Base-by-base conservation (phyloP, 2,888 invertebrate genomes). In the Arrhopalites spinosus region DNA sequence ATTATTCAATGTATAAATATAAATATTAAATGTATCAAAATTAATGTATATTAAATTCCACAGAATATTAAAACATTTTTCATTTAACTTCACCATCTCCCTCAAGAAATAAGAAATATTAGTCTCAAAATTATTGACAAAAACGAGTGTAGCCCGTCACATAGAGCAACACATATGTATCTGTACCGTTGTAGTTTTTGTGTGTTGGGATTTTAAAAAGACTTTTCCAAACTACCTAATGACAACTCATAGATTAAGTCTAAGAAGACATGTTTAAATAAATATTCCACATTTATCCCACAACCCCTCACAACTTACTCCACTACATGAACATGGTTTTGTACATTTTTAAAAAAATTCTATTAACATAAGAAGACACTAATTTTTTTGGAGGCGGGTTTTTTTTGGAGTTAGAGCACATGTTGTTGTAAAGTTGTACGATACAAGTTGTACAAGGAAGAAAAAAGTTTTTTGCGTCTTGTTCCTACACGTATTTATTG, bases 251-350 rank as follows among this genome's bases (percentile, higher is more conserved):
- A 73, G 73, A 73, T 73, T 73, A 73, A 66, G 67, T 73, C 50
- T 67, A 73, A 73, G 53, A 67, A 73, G 73, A 67, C 73, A 73
- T 73, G 66, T 73, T 73, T 67, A 73, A 73, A 73, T 73, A 73
- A 73, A 73, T 73, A 73, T 73, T 67, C 73, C 53, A 69, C 20
- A 69, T 69, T 69, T 69, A 69, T 69, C 69, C 69, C 69, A 47
- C 69, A 68, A 45, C 3, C 47, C 43, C 2, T 47, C 23, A 5
- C 15, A 25, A 29, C n/a, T n/a, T n/a, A n/a, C n/a, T n/a, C n/a
- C n/a, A n/a, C n/a, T n/a, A n/a, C n/a, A n/a, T n/a, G n/a, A n/a
- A n/a, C n/a, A n/a, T n/a, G n/a, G n/a, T n/a, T n/a, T n/a, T n/a
- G n/a, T n/a, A n/a, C n/a, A n/a, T n/a, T n/a, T n/a, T n/a, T n/a